Evolutionary conservation across 2,888 invertebrate genomes (phyloP).

Genomic region (Rhagophthalmus giganteus): DNA sequence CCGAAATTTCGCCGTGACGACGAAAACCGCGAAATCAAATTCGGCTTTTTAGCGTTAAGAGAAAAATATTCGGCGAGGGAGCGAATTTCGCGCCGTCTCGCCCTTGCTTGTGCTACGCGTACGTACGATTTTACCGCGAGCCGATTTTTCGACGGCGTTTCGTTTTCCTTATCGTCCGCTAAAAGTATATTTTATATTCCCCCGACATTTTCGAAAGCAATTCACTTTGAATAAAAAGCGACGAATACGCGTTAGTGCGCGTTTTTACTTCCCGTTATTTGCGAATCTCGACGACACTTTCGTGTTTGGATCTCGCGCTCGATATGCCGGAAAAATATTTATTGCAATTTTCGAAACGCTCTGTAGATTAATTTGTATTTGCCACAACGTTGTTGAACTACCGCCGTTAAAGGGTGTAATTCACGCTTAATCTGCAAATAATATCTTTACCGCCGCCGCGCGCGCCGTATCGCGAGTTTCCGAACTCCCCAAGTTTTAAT

Average conservation of each 20-base stretch:
- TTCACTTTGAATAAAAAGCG: not conserved
- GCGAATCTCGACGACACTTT: not conserved
- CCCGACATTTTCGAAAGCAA: not conserved
- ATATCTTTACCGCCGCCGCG: constrained; percentile 25
- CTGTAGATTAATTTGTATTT: too few species aligned
- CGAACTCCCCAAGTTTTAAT: constrained; percentile 35
- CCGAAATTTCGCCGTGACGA: too few species aligned
- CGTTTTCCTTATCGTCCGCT: not conserved
- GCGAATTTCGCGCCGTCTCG: too few species aligned
- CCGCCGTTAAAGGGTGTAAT: constrained; percentile 32
- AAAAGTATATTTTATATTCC: not conserved
- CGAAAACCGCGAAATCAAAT: too few species aligned
- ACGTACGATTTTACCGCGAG: not conserved
- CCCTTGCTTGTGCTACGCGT: too few species aligned
- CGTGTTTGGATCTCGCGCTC: not conserved
- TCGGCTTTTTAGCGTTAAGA: not conserved
- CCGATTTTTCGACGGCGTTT: not conserved
- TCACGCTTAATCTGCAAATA: constrained; percentile 33
- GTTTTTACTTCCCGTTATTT: not conserved
- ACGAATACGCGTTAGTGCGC: not conserved
- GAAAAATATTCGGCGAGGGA: too few species aligned
- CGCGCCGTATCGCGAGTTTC: too few species aligned
- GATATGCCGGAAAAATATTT: too few species aligned
- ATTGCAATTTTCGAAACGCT: too few species aligned
- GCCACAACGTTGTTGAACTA: constrained; percentile 34